Conservation (phyloP, 2,888 invertebrate species). For the Drosophila putrida region DNA sequence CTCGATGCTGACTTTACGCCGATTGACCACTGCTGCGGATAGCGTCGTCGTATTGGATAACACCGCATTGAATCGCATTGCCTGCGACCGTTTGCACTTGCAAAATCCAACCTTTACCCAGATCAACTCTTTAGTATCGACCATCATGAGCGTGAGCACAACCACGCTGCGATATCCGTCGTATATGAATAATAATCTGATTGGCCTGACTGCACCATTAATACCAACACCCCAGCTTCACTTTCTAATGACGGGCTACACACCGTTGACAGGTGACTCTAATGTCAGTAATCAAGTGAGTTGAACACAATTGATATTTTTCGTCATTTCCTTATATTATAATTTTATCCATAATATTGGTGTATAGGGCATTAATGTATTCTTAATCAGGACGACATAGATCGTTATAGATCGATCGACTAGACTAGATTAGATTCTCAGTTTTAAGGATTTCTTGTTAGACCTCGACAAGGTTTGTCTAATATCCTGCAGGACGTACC, state of each 20-base stretch:
- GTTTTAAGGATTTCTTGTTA: too few relatives aligned
- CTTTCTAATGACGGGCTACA: constrained; percentile 99
- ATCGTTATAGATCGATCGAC: too few relatives aligned
- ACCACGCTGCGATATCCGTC: constrained; percentile 96
- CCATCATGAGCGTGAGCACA: constrained; percentile 99
- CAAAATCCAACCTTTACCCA: constrained; percentile 98
- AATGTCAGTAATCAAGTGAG: constrained; percentile 85
- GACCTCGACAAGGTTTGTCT: too few relatives aligned
- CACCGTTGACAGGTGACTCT: constrained; percentile 96
- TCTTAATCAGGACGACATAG: too few relatives aligned
- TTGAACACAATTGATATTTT: not conserved
- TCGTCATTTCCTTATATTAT: too few relatives aligned
- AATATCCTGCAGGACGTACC: too few relatives aligned
- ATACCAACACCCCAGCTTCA: constrained; percentile 99
- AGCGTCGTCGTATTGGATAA: constrained; percentile 99
- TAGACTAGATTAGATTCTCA: too few relatives aligned
- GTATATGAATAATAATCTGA: constrained; percentile 99
- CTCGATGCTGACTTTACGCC: constrained; percentile 96
- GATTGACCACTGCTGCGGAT: constrained; percentile 97
- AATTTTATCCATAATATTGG: too few relatives aligned
- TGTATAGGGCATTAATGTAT: too few relatives aligned
- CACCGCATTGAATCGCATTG: constrained; percentile 97
- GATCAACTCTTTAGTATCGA: constrained; percentile 98
- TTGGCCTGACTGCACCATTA: constrained; percentile 96
- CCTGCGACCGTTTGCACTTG: constrained; percentile 97